Conservation (phyloP, 2,888 invertebrate genomes). For the Pediacus dermestoides region DNA sequence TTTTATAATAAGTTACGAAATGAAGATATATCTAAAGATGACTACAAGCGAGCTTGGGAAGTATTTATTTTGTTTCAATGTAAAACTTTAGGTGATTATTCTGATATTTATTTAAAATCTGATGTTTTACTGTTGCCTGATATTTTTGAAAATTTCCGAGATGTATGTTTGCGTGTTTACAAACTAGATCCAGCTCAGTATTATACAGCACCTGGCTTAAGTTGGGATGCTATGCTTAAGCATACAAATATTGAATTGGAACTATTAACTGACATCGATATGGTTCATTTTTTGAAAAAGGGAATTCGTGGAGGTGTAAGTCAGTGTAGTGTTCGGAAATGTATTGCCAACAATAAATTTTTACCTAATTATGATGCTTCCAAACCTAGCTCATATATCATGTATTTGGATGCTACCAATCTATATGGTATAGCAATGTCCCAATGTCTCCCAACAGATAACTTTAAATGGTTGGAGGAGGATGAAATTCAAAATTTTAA, state of each 20-base stretch:
- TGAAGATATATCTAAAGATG: no score
- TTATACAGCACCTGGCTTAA: constrained; percentile 37
- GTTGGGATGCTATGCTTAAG: constrained; percentile 37
- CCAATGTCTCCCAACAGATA: constrained; percentile 31
- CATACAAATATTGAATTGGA: constrained; percentile 34
- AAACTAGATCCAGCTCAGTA: constrained; percentile 38
- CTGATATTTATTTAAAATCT: constrained; percentile 23
- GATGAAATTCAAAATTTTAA: no score
- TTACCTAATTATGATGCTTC: no score
- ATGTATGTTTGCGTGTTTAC: constrained; percentile 15
- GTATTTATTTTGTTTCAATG: no score
- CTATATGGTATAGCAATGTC: constrained; percentile 32
- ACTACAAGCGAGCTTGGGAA: no score
- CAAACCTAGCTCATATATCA: constrained; percentile 28
- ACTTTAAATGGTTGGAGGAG: constrained; percentile 33
- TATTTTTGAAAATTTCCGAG: constrained; percentile 23
- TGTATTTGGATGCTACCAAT: constrained; percentile 39
- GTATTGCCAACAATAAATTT: constrained; percentile 42
- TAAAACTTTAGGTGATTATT: no score
- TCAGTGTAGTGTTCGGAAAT: constrained; percentile 34
- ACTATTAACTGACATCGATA: constrained; percentile 40
- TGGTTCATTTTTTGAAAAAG: constrained; percentile 35
- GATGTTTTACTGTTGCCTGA: constrained; percentile 19
- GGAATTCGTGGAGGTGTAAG: constrained; percentile 38
- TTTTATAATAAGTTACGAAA: constrained; percentile 6